These are phyloP conservation scores for Stenodera caucasica DNA, from an alignment of 2,888 invertebrate genomes.

Conservation along the genomic window DNA sequence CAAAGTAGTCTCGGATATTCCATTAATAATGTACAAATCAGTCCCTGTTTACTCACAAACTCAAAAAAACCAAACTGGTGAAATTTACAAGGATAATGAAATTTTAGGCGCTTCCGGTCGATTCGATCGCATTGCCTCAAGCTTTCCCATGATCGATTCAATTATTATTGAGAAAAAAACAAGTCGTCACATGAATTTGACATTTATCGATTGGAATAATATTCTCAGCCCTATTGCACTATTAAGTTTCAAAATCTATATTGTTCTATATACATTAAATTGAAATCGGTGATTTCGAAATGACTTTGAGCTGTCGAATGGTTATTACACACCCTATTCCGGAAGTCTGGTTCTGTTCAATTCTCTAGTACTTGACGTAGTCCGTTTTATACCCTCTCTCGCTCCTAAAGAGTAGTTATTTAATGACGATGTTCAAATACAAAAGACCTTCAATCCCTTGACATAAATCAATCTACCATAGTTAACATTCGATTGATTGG, in stretches of 20 bases:
- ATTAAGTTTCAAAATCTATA: neutral
- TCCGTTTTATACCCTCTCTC: conserved; percentile 32
- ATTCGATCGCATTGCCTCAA: neutral
- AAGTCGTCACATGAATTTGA: neutral
- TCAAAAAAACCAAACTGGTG: neutral
- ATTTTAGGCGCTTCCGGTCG: neutral
- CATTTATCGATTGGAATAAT: neutral
- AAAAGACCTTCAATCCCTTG: conserved; percentile 36
- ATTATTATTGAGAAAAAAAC: neutral
- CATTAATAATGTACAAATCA: conserved; percentile 9
- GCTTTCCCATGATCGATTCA: neutral
- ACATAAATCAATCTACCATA: conserved; percentile 44
- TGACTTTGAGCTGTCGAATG: conserved; percentile 2
- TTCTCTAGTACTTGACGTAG: conserved; percentile 17
- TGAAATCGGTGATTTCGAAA: neutral
- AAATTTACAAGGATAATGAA: neutral
- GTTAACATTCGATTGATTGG: conserved; percentile 44
- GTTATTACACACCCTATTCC: conserved; percentile 7
- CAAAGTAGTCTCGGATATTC: conserved; percentile 1
- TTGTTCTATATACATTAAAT: conserved; percentile 4
- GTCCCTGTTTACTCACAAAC: neutral
- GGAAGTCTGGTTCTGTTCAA: conserved; percentile 7
- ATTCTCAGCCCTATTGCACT: neutral
- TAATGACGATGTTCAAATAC: conserved; percentile 47
- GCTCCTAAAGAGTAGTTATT: conserved; percentile 28